Conservation (phyloP, 1,140 invertebrate species). For the Diabrotica virgifera region DNA sequence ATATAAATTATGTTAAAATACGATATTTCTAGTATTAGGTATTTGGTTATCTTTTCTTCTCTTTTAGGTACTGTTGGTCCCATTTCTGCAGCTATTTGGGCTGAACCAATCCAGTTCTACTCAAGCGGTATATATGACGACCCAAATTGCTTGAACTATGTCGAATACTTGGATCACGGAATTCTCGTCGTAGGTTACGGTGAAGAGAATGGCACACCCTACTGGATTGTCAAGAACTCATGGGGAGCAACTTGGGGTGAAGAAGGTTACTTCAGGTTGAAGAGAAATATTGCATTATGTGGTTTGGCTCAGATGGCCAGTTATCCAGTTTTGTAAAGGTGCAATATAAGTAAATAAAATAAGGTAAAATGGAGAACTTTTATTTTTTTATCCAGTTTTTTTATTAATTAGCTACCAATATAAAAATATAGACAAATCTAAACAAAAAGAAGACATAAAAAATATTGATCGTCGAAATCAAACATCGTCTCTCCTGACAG, state of each 20-base stretch:
- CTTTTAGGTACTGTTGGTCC: conserved; percentile 60
- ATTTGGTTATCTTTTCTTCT: neutral
- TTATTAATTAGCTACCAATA: no score
- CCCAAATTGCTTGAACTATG: conserved; percentile 50
- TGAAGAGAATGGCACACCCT: conserved; percentile 51
- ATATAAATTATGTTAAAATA: no score
- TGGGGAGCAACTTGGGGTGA: conserved; percentile 66
- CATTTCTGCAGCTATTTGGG: conserved; percentile 71
- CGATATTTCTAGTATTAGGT: no score
- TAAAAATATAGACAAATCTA: no score
- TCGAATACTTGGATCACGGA: conserved; percentile 65
- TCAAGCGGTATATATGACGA: conserved; percentile 62
- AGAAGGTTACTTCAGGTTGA: conserved; percentile 65
- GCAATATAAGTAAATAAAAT: no score
- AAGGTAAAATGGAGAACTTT: no score
- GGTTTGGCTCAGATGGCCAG: conserved; percentile 60
- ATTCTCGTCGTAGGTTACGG: conserved; percentile 83
- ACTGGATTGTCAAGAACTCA: conserved; percentile 78
- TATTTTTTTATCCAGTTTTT: no score
- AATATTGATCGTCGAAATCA: no score
- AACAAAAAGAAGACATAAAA: no score
- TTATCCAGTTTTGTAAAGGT: conserved; percentile 45
- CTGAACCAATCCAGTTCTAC: conserved; percentile 73
- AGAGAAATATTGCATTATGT: conserved; percentile 63
- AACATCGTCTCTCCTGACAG: no score